Conservation (phyloP, 2,888 invertebrate species). For the Eurytoma californica region DNA sequence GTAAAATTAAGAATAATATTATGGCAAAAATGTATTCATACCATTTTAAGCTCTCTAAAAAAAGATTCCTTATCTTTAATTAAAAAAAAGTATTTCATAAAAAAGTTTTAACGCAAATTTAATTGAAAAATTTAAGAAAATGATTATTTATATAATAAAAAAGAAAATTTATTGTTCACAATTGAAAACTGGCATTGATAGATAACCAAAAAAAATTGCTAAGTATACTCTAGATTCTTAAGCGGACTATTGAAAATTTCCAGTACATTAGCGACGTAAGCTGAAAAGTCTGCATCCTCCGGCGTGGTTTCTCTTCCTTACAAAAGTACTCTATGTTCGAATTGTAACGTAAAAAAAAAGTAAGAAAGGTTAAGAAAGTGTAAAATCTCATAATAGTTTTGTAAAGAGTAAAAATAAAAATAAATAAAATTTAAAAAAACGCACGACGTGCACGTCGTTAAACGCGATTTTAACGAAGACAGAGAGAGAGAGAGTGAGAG, state of each 20-base stretch:
- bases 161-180: too few relatives aligned
- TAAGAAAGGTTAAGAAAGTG: background rate
- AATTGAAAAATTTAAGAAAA: background rate
- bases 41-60: too few relatives aligned
- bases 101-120: background rate
- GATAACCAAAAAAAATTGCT: too few relatives aligned
- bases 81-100: background rate
- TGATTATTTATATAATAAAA: too few relatives aligned
- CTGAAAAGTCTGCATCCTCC: background rate
- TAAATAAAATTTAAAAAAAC: background rate
- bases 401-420: background rate
- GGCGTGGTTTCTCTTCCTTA: background rate
- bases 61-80: too few relatives aligned
- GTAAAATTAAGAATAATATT: too few relatives aligned
- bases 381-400: background rate
- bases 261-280: background rate
- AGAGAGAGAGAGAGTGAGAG: background rate
- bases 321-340: too few relatives aligned
- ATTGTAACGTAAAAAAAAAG: too few relatives aligned
- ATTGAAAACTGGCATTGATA: too few relatives aligned
- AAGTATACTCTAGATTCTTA: too few relatives aligned
- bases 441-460: constrained; percentile 27
- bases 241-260: too few relatives aligned
- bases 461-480: constrained; percentile 16
- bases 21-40: too few relatives aligned